Conservation (phyloP, 1,140 invertebrate genomes). For the Copidosoma floridanum region DNA sequence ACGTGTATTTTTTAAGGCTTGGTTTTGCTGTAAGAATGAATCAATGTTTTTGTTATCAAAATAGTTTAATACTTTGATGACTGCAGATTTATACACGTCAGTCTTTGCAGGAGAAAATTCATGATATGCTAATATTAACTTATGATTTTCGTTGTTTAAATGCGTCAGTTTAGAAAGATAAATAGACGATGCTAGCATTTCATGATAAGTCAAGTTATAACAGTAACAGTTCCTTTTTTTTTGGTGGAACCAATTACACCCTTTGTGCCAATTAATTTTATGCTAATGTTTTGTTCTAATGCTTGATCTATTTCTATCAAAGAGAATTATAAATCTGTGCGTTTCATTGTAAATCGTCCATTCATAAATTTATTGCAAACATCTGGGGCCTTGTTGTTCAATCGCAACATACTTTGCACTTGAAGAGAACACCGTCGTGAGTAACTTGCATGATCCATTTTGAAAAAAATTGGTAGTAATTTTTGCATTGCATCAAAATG, state of each 20-base stretch:
- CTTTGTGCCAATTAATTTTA: background rate
- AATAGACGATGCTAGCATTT: background rate
- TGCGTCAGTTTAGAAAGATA: background rate
- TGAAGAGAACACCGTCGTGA: conserved; percentile 17
- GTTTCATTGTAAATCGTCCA: background rate
- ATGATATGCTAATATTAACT: background rate
- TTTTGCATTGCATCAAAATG: conserved; percentile 9
- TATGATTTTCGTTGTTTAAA: background rate
- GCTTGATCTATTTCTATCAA: background rate
- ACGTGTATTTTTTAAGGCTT: background rate
- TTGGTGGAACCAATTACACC: background rate
- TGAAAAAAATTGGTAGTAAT: conserved; percentile 14
- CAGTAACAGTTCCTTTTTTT: background rate
- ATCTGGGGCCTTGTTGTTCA: background rate
- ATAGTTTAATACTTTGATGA: background rate
- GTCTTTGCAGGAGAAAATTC: background rate
- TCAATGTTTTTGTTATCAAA: background rate
- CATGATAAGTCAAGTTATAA: background rate
- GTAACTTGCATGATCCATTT: conserved; percentile 20
- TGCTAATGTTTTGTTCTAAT: conserved; percentile 4
- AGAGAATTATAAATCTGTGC: background rate
- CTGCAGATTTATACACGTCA: background rate
- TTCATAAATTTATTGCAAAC: background rate
- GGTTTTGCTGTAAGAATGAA: background rate
- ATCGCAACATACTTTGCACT: conserved; percentile 1